Conservation (phyloP, 35 echinoderm and acorn worm species). For the Eucidaris tribuloides region DNA sequence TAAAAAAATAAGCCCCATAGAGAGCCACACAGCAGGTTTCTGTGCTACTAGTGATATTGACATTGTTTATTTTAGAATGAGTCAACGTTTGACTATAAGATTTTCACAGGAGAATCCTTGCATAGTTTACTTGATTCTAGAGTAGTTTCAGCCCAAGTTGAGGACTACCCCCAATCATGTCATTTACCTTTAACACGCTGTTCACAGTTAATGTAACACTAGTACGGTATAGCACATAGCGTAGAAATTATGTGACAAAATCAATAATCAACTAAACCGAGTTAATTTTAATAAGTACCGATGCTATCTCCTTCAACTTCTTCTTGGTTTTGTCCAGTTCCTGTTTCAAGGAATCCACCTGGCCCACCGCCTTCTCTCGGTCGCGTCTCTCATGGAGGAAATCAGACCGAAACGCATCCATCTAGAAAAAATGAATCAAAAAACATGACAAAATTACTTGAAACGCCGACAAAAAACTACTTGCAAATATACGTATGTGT, state of each 20-base stretch:
- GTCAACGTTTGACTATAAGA: too few species aligned
- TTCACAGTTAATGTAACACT: not conserved
- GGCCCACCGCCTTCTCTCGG: not conserved
- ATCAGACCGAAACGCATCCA: slow-evolving; percentile 16
- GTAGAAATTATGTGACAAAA: not conserved
- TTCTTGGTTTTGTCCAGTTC: slow-evolving; percentile 29
- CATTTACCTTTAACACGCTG: not conserved
- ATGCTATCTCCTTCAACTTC: not conserved
- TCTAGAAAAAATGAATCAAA: slow-evolving; percentile 10
- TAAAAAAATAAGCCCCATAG: too few species aligned
- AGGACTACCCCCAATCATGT: not conserved
- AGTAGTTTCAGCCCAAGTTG: too few species aligned
- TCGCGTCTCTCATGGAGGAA: slow-evolving; percentile 37
- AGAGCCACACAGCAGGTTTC: too few species aligned
- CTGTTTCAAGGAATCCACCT: slow-evolving; percentile 3
- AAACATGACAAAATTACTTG: too few species aligned
- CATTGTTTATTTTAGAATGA: too few species aligned
- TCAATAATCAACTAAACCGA: not conserved
- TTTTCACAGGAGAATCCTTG: too few species aligned
- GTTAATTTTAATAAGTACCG: not conserved
- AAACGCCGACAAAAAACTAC: too few species aligned
- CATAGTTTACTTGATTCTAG: too few species aligned
- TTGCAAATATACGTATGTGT: too few species aligned
- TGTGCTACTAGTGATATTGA: too few species aligned
- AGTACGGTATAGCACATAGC: not conserved